These are phyloP conservation scores for Thamnophis elegans DNA, from an alignment of 2,797 vertebrate species.

Conservation along the genomic window DNA sequence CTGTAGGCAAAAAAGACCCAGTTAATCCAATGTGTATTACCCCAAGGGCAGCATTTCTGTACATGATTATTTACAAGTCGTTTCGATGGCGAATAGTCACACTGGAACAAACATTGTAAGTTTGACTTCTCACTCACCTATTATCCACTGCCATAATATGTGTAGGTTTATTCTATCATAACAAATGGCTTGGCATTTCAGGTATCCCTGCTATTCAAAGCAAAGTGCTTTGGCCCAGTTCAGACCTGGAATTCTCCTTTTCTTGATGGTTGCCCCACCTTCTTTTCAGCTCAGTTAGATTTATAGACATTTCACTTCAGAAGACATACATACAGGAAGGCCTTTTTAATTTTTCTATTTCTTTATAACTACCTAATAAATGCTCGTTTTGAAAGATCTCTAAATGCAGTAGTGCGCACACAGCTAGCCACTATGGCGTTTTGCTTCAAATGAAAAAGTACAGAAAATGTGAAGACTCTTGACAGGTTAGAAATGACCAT, in stretches of 20 bases:
- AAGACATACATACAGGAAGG: fast-evolving
- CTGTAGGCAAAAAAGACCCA: not conserved
- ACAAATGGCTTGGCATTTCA: not conserved
- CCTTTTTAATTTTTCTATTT: not conserved
- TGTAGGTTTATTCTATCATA: not conserved
- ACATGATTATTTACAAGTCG: not conserved
- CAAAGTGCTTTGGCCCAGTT: not conserved
- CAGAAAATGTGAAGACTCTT: not conserved
- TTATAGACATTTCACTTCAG: not conserved
- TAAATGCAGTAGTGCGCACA: not conserved
- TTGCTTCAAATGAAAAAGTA: fast-evolving
- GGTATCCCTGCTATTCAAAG: fast-evolving
- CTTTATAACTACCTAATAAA: not conserved
- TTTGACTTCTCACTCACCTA: not conserved
- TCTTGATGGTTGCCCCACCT: not conserved
- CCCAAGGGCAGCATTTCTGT: not conserved
- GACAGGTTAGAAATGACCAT: fast-evolving
- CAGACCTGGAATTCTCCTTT: not conserved
- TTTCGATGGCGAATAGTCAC: not conserved
- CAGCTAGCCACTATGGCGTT: not conserved
- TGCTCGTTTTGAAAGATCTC: not conserved
- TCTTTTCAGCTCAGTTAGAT: not conserved
- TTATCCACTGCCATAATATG: not conserved
- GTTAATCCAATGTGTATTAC: not conserved
- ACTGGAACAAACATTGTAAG: not conserved